Conservation (phyloP, 2,797 vertebrate species). For the Cichlasoma orientale region DNA sequence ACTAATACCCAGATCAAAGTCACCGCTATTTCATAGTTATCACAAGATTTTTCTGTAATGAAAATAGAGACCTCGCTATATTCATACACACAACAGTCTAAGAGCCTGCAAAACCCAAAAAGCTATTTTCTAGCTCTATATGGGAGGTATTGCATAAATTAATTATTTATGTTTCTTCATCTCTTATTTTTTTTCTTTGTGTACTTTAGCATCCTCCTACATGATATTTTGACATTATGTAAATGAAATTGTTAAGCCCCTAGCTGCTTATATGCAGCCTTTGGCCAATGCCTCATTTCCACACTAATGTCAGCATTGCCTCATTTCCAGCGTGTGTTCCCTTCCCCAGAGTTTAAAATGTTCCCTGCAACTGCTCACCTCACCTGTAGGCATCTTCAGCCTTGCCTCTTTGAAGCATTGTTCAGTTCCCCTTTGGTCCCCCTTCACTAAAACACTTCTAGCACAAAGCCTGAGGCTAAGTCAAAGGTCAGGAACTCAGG, state of each 20-base stretch:
- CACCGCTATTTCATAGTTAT: constrained; percentile 7
- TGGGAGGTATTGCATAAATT: background rate
- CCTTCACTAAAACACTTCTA: constrained; percentile 33
- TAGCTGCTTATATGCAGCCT: constrained; percentile 1
- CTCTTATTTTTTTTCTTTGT: background rate
- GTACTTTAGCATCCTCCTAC: constrained; percentile 5
- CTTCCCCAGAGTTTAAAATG: constrained; percentile 41
- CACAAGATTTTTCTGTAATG: background rate
- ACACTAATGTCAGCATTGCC: constrained; percentile 31
- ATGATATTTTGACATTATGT: constrained; percentile 24
- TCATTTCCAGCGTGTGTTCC: constrained; percentile 19
- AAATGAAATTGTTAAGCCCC: constrained; percentile 26
- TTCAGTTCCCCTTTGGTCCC: constrained; percentile 30
- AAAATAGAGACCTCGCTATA: background rate
- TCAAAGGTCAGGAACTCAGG: constrained; percentile 43
- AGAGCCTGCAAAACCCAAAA: background rate
- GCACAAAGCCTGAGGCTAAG: constrained; percentile 59
- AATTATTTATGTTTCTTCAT: background rate
- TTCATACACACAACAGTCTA: background rate
- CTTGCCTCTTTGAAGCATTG: constrained; percentile 51
- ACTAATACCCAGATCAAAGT: constrained; percentile 13
- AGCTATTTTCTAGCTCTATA: background rate
- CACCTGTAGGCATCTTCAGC: constrained; percentile 28
- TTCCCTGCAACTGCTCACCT: constrained; percentile 40
- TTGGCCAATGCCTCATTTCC: constrained; percentile 22